Evolutionary conservation across 1,140 invertebrate species (phyloP).

Genomic region (Pectinophora gossypiella): DNA sequence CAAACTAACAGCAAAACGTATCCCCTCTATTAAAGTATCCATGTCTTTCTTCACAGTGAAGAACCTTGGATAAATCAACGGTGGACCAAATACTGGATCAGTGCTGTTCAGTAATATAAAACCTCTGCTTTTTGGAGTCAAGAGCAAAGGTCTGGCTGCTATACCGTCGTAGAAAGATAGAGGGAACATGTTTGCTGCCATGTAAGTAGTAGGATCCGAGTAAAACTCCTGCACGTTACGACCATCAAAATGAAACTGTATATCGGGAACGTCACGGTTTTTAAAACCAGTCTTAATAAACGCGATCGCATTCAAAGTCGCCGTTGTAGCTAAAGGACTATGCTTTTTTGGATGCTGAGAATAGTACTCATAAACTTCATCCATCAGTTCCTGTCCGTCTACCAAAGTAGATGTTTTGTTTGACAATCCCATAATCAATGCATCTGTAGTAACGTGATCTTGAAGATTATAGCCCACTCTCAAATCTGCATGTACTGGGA

Average conservation of each 20-base stretch:
- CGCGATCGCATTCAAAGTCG: conserved; percentile 66
- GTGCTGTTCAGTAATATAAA: conserved; percentile 79
- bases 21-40: conserved; percentile 77
- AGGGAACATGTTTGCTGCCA: conserved; percentile 66
- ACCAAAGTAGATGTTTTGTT: conserved; percentile 73
- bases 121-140: conserved; percentile 84
- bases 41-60: conserved; percentile 80
- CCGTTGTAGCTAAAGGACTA: conserved; percentile 74
- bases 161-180: conserved; percentile 73
- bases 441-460: conserved; percentile 82
- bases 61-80: conserved; percentile 89
- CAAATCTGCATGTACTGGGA: conserved; percentile 78
- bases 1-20: conserved; percentile 75
- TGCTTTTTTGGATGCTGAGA: conserved; percentile 45
- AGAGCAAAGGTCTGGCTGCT: conserved; percentile 75
- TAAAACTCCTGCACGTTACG: conserved; percentile 67
- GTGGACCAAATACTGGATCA: conserved; percentile 83
- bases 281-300: conserved; percentile 76
- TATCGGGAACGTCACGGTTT: conserved; percentile 76
- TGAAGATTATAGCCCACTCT: conserved; percentile 87
- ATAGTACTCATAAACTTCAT: conserved; percentile 74
- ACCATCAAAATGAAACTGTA: conserved; percentile 80
- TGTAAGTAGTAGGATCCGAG: conserved; percentile 69
- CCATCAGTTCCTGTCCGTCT: conserved; percentile 49
- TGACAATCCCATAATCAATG: conserved; percentile 71